Base-by-base conservation (phyloP, 2,113 vertebrate species). In the Gasterosteus nipponicus region DNA sequence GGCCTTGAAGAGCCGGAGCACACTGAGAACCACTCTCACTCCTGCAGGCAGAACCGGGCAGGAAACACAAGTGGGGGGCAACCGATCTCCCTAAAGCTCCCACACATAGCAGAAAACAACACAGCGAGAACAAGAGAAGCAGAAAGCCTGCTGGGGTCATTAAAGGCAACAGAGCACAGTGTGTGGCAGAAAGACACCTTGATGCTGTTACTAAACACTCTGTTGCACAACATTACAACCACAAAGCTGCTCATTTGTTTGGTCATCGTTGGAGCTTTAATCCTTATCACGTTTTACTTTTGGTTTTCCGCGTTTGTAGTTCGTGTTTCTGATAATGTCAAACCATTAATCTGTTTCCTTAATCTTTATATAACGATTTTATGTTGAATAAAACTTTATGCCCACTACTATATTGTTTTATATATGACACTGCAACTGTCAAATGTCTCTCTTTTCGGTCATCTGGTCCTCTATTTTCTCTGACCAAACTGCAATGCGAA, bases 61-160 rank as follows among this genome's bases (percentile, higher is more conserved):
- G 65, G 78, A 82, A n/a, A 22, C 0, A 10, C 60, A 31, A 26
- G 42, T 4, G 59, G 26, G 3, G 35, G 31, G 10, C 8, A 51
- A 16, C 53, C 35, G 26, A 12, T 31, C 16, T 46, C 83, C 22
- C 59, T 83, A 1, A 89, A 82, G 51, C 87, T 92, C 3, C 89
- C 84, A 5, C 1, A 61, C 22, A 89, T 89, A 75, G 39, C 56
- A 58, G 54, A 75, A 49, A 35, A 68, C n/a, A 18, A 69, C 35
- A 10, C 14, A 8, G 72, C 71, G 7, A 51, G 22, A 29, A 15
- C 5, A 0, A 38, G 11, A 66, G 16, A 31, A 4, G 10, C 15
- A 22, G 2, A 33, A 8, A 22, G 7, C 16, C 2, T 15, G 3
- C 29, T 7, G 9, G 29, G 58, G 14, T 57, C 47, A 62, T 10